Evolutionary conservation across 2,113 vertebrate species (phyloP), one percentile per base, ranked within the genome.

Genomic region (Lagenorhynchus albirostris): DNA sequence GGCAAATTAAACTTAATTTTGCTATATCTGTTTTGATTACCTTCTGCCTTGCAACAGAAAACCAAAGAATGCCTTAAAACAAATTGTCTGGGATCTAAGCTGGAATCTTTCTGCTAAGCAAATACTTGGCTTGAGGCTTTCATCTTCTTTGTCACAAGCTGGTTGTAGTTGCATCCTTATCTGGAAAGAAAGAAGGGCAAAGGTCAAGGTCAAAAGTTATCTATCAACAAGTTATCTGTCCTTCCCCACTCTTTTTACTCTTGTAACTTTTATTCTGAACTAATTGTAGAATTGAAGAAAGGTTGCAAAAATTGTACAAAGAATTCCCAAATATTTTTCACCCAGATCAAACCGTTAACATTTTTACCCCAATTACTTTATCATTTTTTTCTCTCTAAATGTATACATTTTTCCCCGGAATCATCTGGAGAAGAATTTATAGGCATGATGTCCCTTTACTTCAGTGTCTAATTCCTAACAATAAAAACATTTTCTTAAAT

Each of bases 261-360:
- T 84, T 91, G 87, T 68, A 87, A 55, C 44, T n/a, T 94, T 92
- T 68, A 25, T 80, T 85, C 41, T 67, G 38, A 94, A 73, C 23
- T 58, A 67, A 95, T 73, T 71, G 90, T 58, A 92, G 93, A 76
- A 85, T 85, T 86, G 31, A 4, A 80, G 62, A 91, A 60, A 89
- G n/a, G 9, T 65, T 95, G 53, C n/a, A 89, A 81, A 86, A 77
- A 63, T 20, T 79, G 31, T 20, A 29, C 38, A 67, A 90, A 94
- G 73, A 95, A 63, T 88, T 84, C 50, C 50, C 36, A 33, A 74
- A 44, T 53, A 33, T 8, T 36, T 38, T 92, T 84, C 8, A 38
- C 20, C 33, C 6, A 73, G 44, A 82, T 50, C 44, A 4, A 36
- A 80, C 10, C 8, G n/a, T 73, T 73, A 87, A 62, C 15, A 58